A percentile compares a stretch with the other conserved stretches of the same genome.
Conservation (phyloP, 1,140 invertebrate species). For the Drosophila prosaltans region DNA sequence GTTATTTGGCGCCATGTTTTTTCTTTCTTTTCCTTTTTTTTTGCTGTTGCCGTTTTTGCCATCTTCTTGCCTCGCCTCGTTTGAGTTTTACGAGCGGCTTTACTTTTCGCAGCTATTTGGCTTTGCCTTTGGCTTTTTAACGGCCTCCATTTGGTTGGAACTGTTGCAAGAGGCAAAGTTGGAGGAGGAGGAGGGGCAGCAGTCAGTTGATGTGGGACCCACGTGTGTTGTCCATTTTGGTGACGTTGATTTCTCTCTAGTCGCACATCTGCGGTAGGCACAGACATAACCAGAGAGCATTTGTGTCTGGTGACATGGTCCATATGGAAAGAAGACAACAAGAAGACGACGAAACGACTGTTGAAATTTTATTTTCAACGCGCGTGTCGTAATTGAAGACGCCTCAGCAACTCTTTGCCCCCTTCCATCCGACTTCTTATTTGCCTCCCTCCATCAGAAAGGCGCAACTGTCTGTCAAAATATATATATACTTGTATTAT, state of each 20-base stretch:
- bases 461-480: conserved; percentile 67
- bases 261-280: conserved; percentile 63
- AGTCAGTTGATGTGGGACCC: conserved; percentile 26
- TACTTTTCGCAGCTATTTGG: conserved; percentile 80
- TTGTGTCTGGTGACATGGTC: conserved; percentile 57
- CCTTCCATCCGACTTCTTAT: not conserved
- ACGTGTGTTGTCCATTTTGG: conserved; percentile 74
- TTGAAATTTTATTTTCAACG: conserved; percentile 79
- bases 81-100: conserved; percentile 81
- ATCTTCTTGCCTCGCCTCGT: conserved; percentile 63
- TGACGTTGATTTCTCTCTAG: conserved; percentile 56
- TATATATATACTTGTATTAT: conserved; percentile 32
- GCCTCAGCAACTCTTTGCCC: conserved; percentile 40
- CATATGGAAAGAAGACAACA: conserved; percentile 64
- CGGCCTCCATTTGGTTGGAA: conserved; percentile 44
- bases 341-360: conserved; percentile 29
- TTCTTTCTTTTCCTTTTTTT: conserved; percentile 36
- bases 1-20: conserved; percentile 81
- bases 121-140: conserved; percentile 72
- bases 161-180: not conserved
- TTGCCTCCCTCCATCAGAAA: not conserved
- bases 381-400: conserved; percentile 78
- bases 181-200: not conserved
- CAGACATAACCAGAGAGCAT: conserved; percentile 7
- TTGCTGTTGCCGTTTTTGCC: not conserved